These are phyloP conservation scores for Hassar affinis DNA, from an alignment of 2,113 vertebrate species.

Conservation along the genomic window DNA sequence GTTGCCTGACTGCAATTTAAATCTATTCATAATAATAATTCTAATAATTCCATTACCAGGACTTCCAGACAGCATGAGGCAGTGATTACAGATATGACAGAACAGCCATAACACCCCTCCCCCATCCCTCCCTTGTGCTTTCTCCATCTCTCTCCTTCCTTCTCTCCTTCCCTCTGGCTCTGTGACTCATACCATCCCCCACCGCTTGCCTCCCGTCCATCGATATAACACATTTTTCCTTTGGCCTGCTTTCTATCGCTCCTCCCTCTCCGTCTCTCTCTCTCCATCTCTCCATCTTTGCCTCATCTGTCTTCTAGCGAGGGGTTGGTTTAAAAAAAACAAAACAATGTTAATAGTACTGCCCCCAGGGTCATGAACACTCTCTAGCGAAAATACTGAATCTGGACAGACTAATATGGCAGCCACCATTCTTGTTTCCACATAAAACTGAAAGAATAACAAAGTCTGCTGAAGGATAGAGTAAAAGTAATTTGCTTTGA, in stretches of 20 bases:
- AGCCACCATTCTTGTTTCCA: neutral
- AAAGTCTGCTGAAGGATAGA: neutral
- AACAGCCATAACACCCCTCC: constrained; percentile 18
- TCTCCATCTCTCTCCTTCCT: constrained; percentile 5
- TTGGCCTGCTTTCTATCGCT: constrained; percentile 31
- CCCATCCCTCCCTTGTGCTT: constrained; percentile 10
- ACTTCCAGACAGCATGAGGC: constrained; percentile 18
- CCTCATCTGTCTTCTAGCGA: neutral
- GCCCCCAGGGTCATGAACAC: constrained; percentile 6
- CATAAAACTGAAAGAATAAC: neutral
- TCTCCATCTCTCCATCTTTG: neutral
- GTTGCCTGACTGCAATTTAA: neutral
- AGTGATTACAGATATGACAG: constrained; percentile 37
- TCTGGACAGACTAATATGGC: neutral
- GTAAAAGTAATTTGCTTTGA: neutral
- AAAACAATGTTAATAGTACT: constrained; percentile 11
- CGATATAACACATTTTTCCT: constrained; percentile 28
- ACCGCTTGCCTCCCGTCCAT: constrained; percentile 29
- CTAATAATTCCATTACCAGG: neutral
- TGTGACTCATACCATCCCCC: constrained; percentile 40
- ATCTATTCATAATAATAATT: neutral
- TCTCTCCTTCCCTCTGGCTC: constrained; percentile 16
- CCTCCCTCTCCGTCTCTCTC: neutral
- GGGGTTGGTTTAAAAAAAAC: neutral
- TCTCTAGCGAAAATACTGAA: neutral